Evolutionary conservation across 2,797 vertebrate genomes (phyloP), one percentile per base, ranked within the genome.

Genomic region (Vireo griseus): DNA sequence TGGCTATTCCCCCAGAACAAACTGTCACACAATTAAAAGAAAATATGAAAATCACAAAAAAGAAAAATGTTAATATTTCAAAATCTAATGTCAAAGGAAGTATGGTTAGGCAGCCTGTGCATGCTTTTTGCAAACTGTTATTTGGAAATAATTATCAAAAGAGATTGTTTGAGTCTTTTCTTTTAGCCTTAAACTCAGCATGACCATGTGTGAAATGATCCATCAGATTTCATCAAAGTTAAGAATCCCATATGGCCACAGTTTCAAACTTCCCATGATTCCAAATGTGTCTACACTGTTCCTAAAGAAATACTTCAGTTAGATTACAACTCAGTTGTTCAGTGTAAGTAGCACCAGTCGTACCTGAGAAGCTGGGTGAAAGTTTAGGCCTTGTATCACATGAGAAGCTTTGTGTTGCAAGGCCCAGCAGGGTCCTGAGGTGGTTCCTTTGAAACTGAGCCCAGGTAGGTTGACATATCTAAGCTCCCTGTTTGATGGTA

Each of bases 171-270:
- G 6, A 94, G 69, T 62, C 59, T 72, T 84, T 85, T 77, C 68
- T 91, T 92, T 62, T 31, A 94, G 67, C 17, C 2, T 69, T 69
- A 82, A 92, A 76, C 91, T 93, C 94, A 94, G 91, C 96, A 94
- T 87, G 91, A 95, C 91, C 95, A 92, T 91, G 80, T 95, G 88
- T 92, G 91, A 94, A 95, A 96, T 28, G 62, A 95, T 94, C 86
- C 91, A 93, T 93, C 80, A 68, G 77, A 95, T 96, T 96, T 96
- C 84, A 81, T 94, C 81, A 82, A 94, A 95, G 94, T 93, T 92
- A 90, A 93, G 55, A 89, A 79, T 85, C 81, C 88, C 94, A 95
- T 95, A 96, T 93, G 96, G 86, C 59, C 69, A 87, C 39, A 85
- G 74, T 85, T 92, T 69, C 66, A 93, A 94, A 92, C 42, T 92